Evolutionary conservation across 1,140 invertebrate genomes (phyloP), one percentile per base, ranked within the genome.

Genomic region (Portunus trituberculatus): DNA sequence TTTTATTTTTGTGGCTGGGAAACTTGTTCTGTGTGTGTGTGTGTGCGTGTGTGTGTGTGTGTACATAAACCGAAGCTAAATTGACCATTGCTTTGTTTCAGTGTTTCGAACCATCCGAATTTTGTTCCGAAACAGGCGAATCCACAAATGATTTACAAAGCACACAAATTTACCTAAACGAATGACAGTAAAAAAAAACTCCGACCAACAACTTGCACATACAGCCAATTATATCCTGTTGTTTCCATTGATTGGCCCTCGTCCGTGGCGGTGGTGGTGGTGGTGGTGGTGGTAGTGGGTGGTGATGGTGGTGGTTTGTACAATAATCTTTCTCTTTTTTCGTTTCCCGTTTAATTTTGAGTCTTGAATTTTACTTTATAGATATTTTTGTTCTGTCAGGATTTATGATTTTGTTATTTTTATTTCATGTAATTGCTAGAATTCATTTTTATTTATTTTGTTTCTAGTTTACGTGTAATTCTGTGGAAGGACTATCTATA

Each of bases 151-250:
- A 45, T 88, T 88, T 32, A 93, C 92, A 84, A 52, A 84, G 46
- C 83, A 52, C 46, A 39, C 84, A 52, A 84, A 93, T 82, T 84
- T 86, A 39, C 90, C 90, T 76, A 32, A 76, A 91, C 90, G 52
- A 76, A 67, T 76, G 76, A 91, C 90, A 91, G 59, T 32, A 76
- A 29, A 91, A 91, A 91, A 91, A 76, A 59, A 59, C 52, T 91
- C 52, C 90, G n/a, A 29, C 46, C 90, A 76, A 91, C 90, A 91
- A 91, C 90, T 76, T 91, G 52, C 90, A 76, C 90, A 91, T 76
- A 91, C 90, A 76, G 90, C 90, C 90, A 91, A 91, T 91, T 91
- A 91, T 76, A 76, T 91, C 39, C 90, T 76, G 48, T 76, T 76
- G 48, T 76, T 76, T 46, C 59, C 52, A 20, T 76, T 91, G 89